phyloP scores from a whole-genome alignment of 2,888 invertebrate species.

The Anoncus sp. region DNA sequence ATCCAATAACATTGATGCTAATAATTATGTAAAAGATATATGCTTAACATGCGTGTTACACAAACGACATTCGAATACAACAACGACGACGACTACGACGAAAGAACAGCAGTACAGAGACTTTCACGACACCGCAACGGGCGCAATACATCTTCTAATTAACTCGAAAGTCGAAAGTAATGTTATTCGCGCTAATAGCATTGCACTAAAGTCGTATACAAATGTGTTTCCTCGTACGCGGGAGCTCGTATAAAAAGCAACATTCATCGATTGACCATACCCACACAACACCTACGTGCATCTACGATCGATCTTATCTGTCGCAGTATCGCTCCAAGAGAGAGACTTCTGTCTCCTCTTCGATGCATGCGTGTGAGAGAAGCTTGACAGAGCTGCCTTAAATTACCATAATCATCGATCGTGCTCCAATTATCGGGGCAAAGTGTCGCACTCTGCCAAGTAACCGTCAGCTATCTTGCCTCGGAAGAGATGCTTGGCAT shows the following conservation, averaged over 20 bases:
- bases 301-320: constrained; percentile 24
- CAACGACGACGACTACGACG: constrained; percentile 13
- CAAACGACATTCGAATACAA: constrained; percentile 3
- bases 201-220: neutral
- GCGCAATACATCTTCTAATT: constrained; percentile 43
- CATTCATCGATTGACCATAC: neutral
- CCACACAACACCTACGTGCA: constrained; percentile 5
- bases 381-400: constrained; percentile 11
- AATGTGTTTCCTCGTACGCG: constrained; percentile 31
- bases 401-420: constrained; percentile 62
- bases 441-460: constrained; percentile 45
- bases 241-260: constrained; percentile 5
- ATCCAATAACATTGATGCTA: neutral
- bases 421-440: constrained; percentile 55
- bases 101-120: constrained; percentile 27
- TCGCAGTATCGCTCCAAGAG: constrained; percentile 10
- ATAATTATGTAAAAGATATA: constrained; percentile 5
- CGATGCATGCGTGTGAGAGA: constrained; percentile 12
- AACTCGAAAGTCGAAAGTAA: constrained; percentile 61
- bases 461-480: constrained; percentile 19
- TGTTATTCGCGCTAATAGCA: constrained; percentile 48
- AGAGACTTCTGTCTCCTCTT: constrained; percentile 15
- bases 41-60: neutral
- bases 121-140: constrained; percentile 46
- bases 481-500: constrained; percentile 29